Evolutionary conservation across 2,888 invertebrate species (phyloP), one percentile per base, ranked within the genome.

Genomic region (Tipula vernalis): DNA sequence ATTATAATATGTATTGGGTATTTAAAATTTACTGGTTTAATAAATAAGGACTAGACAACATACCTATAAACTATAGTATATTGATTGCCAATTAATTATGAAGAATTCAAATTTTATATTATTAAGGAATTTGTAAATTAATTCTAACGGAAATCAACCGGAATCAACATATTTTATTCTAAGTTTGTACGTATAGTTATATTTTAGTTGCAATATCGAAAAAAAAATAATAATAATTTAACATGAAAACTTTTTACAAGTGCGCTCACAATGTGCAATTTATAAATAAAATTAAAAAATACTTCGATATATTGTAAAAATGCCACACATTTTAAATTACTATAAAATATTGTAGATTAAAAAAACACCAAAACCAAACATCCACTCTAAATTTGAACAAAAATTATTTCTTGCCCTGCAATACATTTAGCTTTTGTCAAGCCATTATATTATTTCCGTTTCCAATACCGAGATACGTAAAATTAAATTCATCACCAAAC

Each of bases 401-500:
- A 15, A 39, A 13, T 42, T 85, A 85, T 44, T 85, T 85, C 18
- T 85, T 85, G 18, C 85, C 85, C 15, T 86, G 71, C n/a, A 83
- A 57, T 83, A 36, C 15, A 36, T 85, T 86, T 15, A 86, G 12
- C 87, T 87, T 87, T 87, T 88, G 91, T 92, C 91, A 92, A 89
- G 92, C 91, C 88, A 91, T 91, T 88, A 92, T 91, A 87, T 92
- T 92, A 88, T 89, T 91, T 47, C 89, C 90, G 18, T 90, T 88
- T 89, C 90, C 91, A 87, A 91, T 91, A 85, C 91, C 90, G 89
- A 91, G 91, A 89, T 92, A 92, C 87, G 91, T 92, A 87, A 91
- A 89, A 89, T 92, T 92, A 88, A 92, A 92, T 18, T 92, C 91
- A 88, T 92, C 92, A 88, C 90, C 91, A 87, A 92, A 91, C 39